Percentiles rank a stretch among this genome's conserved stretches.
These are phyloP conservation scores for Oncopodura yosiiana DNA, from an alignment of 1,140 invertebrate species.

Conservation along the genomic window DNA sequence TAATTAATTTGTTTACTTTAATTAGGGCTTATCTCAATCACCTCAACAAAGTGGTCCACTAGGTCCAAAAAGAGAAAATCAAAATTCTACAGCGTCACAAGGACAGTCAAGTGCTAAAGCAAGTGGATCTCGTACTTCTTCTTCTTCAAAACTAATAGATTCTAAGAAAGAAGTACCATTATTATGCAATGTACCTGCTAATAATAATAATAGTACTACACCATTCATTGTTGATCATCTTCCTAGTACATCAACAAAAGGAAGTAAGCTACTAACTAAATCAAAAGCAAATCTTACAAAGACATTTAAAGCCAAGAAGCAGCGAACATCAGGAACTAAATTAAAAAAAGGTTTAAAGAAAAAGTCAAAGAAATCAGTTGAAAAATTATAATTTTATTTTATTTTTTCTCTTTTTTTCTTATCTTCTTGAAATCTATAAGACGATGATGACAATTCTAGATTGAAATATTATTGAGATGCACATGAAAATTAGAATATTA, in stretches of 20 bases:
- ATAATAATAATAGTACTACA: background rate
- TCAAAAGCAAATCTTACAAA: constrained; percentile 6
- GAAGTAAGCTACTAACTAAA: too few relatives aligned
- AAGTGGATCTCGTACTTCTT: constrained; percentile 7
- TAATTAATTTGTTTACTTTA: too few relatives aligned
- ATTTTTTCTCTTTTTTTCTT: background rate
- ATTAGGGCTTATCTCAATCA: background rate
- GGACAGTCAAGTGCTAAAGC: constrained; percentile 10
- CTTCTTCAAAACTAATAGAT: constrained; percentile 1
- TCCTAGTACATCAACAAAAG: too few relatives aligned
- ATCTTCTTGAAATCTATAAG: background rate
- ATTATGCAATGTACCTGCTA: background rate
- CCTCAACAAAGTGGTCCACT: background rate
- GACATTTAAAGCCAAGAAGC: constrained; percentile 11
- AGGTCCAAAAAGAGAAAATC: constrained; percentile 4
- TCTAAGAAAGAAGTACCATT: background rate
- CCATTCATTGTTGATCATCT: too few relatives aligned
- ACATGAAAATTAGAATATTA: too few relatives aligned
- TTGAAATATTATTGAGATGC: too few relatives aligned
- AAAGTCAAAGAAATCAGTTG: background rate
- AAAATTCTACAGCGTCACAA: background rate
- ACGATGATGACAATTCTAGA: constrained; percentile 1
- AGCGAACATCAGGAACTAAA: too few relatives aligned
- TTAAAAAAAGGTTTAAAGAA: constrained; percentile 5
- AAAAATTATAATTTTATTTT: background rate